phyloP scores from a whole-genome alignment of 2,113 vertebrate species.

The Malurus alboscapulatus region DNA sequence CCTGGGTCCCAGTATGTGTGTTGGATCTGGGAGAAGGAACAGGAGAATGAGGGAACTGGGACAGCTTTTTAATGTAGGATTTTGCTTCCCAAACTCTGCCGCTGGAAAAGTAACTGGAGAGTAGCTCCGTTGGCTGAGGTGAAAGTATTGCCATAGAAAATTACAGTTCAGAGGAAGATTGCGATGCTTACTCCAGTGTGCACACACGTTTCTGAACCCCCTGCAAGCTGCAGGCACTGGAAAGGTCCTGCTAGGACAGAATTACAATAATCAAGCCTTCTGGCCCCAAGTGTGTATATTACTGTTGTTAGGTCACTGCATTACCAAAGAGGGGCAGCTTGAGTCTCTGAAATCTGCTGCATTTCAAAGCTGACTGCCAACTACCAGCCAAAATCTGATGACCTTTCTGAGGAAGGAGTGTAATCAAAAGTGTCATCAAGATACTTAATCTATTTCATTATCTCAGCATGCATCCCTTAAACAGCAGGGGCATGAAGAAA shows the following conservation, averaged over 20 bases:
- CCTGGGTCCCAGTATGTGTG: not conserved
- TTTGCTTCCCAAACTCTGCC: not conserved
- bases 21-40: not conserved
- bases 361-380: not conserved
- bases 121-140: not conserved
- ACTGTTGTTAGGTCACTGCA: not conserved
- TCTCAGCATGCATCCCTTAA: not conserved
- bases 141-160: not conserved
- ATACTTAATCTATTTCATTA: slow-evolving; percentile 20
- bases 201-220: not conserved
- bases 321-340: not conserved
- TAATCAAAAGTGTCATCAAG: slow-evolving; percentile 22
- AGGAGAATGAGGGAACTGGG: not conserved
- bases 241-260: not conserved
- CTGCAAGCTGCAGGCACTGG: not conserved
- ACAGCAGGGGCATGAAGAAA: not conserved
- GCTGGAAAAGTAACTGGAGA: not conserved
- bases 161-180: not conserved
- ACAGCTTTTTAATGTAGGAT: not conserved
- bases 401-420: slow-evolving; percentile 1
- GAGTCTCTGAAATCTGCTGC: slow-evolving; percentile 12
- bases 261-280: not conserved
- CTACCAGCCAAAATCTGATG: slow-evolving; percentile 1
- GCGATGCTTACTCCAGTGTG: accelerated
- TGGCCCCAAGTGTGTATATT: not conserved